Evolutionary conservation across 2,113 vertebrate species (phyloP).

Genomic region (Ceyx margarethae): DNA sequence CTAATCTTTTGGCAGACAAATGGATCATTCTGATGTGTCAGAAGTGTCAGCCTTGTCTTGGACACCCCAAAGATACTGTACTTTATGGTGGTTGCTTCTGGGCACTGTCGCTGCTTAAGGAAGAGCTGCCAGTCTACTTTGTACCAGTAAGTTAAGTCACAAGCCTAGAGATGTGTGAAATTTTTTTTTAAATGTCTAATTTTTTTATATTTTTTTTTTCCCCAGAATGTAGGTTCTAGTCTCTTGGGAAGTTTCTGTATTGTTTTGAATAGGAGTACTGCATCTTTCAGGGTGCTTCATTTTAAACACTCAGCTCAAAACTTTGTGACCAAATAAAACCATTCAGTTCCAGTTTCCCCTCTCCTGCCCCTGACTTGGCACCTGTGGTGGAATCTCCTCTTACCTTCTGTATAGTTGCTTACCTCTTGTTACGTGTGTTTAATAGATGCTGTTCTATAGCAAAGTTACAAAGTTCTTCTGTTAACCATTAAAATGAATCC

Average conservation of each 20-base stretch:
- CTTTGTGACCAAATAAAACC: slow-evolving; percentile 52
- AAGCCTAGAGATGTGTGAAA: slow-evolving; percentile 25
- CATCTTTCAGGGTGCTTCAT: slow-evolving; percentile 48
- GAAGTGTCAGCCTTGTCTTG: background rate
- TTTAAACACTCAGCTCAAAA: slow-evolving; percentile 50
- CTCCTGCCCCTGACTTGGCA: background rate
- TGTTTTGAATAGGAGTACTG: slow-evolving; percentile 55
- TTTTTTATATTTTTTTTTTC: slow-evolving; percentile 30
- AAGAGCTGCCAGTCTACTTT: slow-evolving; percentile 24
- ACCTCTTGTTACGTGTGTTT: slow-evolving; percentile 40
- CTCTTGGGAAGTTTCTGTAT: slow-evolving; percentile 56
- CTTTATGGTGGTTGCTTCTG: background rate
- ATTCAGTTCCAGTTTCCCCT: slow-evolving; percentile 15
- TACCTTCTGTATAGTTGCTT: slow-evolving; percentile 32
- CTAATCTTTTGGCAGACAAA: slow-evolving; percentile 19
- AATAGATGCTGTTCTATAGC: slow-evolving; percentile 24
- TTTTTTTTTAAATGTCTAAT: background rate
- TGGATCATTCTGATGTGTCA: background rate
- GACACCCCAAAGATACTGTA: slow-evolving; percentile 47
- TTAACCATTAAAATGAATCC: slow-evolving; percentile 32
- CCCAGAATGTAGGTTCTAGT: slow-evolving; percentile 58
- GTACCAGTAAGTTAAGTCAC: slow-evolving; percentile 58
- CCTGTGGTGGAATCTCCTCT: slow-evolving; percentile 49
- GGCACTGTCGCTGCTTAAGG: background rate
- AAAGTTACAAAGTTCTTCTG: slow-evolving; percentile 46